Percentiles rank a stretch among this genome's conserved stretches.
Evolutionary conservation across 2,797 vertebrate genomes (phyloP).

Genomic region (Trachurus trachurus): DNA sequence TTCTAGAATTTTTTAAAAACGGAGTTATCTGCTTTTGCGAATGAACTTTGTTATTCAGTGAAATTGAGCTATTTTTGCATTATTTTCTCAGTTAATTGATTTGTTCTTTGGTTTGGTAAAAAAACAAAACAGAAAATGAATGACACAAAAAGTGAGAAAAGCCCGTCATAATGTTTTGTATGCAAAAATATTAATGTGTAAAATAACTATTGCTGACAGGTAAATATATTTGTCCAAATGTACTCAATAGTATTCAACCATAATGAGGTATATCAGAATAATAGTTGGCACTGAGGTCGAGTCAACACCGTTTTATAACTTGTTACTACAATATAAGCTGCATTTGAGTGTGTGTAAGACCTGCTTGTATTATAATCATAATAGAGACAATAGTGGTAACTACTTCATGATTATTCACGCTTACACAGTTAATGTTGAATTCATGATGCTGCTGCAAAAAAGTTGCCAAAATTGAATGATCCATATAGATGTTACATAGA

Average conservation of each 20-base stretch:
- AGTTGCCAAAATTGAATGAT: slow-evolving; percentile 9
- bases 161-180: not conserved
- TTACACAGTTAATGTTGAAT: not conserved
- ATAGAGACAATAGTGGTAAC: not conserved
- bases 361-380: not conserved
- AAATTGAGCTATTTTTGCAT: not conserved
- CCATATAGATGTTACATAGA: slow-evolving; percentile 24
- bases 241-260: slow-evolving; percentile 31
- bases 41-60: not conserved
- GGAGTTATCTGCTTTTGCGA: no score
- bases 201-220: not conserved
- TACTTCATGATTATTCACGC: not conserved
- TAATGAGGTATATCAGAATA: not conserved
- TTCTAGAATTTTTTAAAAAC: no score
- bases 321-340: slow-evolving; percentile 9
- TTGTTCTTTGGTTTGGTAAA: not conserved
- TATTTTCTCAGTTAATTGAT: not conserved
- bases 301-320: slow-evolving; percentile 7
- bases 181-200: not conserved
- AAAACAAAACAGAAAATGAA: no score
- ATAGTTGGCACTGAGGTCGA: not conserved
- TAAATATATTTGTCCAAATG: not conserved
- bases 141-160: not conserved
- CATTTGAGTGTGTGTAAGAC: slow-evolving; percentile 11
- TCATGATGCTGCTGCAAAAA: not conserved